These are phyloP conservation scores for Papilio demoleus DNA, from an alignment of 2,888 invertebrate species.

Conservation along the genomic window DNA sequence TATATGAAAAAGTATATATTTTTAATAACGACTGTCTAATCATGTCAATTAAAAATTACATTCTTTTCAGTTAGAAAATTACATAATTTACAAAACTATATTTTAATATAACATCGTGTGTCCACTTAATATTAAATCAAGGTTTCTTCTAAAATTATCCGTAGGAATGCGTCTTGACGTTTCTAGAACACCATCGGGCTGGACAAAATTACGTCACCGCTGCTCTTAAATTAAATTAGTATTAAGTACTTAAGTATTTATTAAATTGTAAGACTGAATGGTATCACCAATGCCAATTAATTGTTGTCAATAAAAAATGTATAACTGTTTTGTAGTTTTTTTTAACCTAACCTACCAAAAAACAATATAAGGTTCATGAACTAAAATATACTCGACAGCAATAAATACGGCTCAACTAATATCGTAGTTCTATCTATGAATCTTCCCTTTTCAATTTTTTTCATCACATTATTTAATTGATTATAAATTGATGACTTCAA, in stretches of 20 bases:
- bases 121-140: neutral
- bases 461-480: too few relatives aligned
- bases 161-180: neutral
- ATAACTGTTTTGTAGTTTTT: conserved; percentile 6
- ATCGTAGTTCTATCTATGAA: too few relatives aligned
- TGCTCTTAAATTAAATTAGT: conserved; percentile 7
- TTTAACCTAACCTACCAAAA: neutral
- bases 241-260: conserved; percentile 37
- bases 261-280: conserved; percentile 38
- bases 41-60: too few relatives aligned
- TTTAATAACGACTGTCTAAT: too few relatives aligned
- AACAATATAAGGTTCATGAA: neutral
- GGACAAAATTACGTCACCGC: neutral
- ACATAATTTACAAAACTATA: neutral
- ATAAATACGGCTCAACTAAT: too few relatives aligned
- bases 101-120: neutral
- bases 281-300: conserved; percentile 19
- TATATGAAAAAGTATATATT: too few relatives aligned
- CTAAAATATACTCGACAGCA: too few relatives aligned
- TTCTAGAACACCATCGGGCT: neutral
- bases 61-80: too few relatives aligned
- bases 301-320: conserved; percentile 31
- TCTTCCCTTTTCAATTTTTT: too few relatives aligned
- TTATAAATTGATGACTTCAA: too few relatives aligned
- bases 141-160: conserved; percentile 3